Conservation (phyloP, 2,888 invertebrate species). For the Trachelus stipa region DNA sequence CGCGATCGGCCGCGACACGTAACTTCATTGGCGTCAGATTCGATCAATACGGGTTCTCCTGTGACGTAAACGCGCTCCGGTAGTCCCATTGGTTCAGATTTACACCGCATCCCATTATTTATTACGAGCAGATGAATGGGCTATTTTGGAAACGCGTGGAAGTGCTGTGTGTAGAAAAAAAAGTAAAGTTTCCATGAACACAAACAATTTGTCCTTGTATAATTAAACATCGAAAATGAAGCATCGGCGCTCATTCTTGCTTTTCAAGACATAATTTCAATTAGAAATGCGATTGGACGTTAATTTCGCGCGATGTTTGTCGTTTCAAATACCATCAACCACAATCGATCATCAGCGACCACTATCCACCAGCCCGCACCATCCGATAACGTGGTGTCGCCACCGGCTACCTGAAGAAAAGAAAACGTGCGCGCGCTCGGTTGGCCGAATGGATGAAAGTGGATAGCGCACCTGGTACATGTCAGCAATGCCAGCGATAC, state of each 20-base stretch:
- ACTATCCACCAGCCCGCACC: constrained; percentile 63
- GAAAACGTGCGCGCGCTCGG: constrained; percentile 10
- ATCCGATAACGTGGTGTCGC: constrained; percentile 71
- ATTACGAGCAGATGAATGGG: constrained; percentile 70
- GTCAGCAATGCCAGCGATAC: not conserved
- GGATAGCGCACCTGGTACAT: constrained; percentile 37
- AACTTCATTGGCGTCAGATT: constrained; percentile 42
- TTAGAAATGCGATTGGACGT: too few species aligned
- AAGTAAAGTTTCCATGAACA: too few species aligned
- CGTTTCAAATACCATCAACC: too few species aligned
- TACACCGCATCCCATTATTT: constrained; percentile 71
- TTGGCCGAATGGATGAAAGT: constrained; percentile 15
- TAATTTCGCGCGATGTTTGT: too few species aligned
- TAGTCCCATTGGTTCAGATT: constrained; percentile 68
- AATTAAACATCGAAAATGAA: too few species aligned
- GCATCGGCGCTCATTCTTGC: constrained; percentile 69
- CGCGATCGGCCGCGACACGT: constrained; percentile 20
- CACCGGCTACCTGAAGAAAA: constrained; percentile 63
- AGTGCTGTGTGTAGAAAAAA: not conserved
- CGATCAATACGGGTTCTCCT: constrained; percentile 69
- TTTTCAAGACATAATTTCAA: constrained; percentile 42
- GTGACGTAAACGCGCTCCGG: constrained; percentile 69
- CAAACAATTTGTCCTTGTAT: too few species aligned
- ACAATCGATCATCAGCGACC: too few species aligned
- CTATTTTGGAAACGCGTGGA: constrained; percentile 35